A percentile compares a stretch with the other conserved stretches of the same genome.
Conservation (phyloP, 2,888 invertebrate genomes). For the Priocnemis perturbator region DNA sequence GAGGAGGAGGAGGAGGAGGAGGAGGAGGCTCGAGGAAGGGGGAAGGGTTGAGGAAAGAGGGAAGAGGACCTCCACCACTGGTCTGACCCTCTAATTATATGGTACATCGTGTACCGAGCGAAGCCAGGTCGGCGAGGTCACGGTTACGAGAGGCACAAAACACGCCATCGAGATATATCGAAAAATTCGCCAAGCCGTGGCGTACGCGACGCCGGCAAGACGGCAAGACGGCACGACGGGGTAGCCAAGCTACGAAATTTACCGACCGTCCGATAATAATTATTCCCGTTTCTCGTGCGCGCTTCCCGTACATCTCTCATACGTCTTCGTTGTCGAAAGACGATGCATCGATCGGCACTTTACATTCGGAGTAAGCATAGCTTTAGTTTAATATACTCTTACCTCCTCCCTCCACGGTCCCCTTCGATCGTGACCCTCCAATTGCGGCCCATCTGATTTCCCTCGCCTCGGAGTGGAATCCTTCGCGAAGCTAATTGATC, state of each 20-base stretch:
- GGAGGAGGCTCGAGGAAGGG: not conserved
- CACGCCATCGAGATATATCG: slow-evolving; percentile 64
- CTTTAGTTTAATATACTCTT: too few species aligned
- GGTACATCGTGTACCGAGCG: slow-evolving; percentile 63
- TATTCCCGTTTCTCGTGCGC: slow-evolving; percentile 37
- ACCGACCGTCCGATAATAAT: slow-evolving; percentile 51
- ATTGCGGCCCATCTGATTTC: too few species aligned
- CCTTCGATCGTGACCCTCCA: too few species aligned
- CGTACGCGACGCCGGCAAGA: slow-evolving; percentile 11
- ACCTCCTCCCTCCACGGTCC: too few species aligned
- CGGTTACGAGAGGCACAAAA: slow-evolving; percentile 67
- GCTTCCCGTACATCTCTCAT: not conserved
- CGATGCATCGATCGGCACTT: not conserved
- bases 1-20: not conserved
- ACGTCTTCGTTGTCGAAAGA: not conserved
- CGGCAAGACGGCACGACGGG: slow-evolving; percentile 36
- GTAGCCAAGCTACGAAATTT: slow-evolving; percentile 51
- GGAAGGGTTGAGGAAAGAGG: slow-evolving; percentile 19
- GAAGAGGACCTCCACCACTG: slow-evolving; percentile 46
- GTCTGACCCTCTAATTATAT: slow-evolving; percentile 73
- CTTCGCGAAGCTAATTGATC: too few species aligned
- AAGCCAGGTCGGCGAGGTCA: slow-evolving; percentile 63
- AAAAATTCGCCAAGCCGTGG: slow-evolving; percentile 51
- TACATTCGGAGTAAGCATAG: too few species aligned
- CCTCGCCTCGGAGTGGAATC: too few species aligned